These are phyloP conservation scores for Tylochromis polylepis DNA, from an alignment of 2,113 vertebrate species.

Conservation along the genomic window DNA sequence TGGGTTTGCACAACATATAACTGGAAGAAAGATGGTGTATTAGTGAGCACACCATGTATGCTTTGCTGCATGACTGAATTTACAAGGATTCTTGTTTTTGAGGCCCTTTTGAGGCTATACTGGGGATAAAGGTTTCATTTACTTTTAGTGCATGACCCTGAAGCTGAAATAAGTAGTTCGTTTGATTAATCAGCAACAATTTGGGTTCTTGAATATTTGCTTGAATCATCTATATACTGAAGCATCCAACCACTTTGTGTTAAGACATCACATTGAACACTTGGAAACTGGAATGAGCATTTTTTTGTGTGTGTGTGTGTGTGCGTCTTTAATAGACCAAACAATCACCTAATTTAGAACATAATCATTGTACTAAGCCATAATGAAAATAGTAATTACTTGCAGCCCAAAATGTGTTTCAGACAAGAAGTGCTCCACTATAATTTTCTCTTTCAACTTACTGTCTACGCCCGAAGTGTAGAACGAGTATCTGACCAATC, in stretches of 20 bases:
- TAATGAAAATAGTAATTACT: neutral
- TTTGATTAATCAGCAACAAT: neutral
- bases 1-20: neutral
- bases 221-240: neutral
- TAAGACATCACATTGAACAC: neutral
- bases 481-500: neutral
- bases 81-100: neutral
- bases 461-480: neutral
- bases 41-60: neutral
- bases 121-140: neutral
- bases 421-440: neutral
- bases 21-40: neutral
- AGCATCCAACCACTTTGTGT: neutral
- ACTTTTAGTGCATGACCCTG: neutral
- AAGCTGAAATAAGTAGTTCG: neutral
- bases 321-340: neutral
- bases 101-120: neutral
- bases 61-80: neutral
- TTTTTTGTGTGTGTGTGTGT: neutral
- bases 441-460: neutral
- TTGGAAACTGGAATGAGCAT: neutral
- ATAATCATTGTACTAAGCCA: neutral
- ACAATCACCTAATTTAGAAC: neutral
- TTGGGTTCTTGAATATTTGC: neutral
- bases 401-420: neutral